Evolutionary conservation across 2,888 invertebrate species (phyloP).

Genomic region (Eupithecia subfuscata): DNA sequence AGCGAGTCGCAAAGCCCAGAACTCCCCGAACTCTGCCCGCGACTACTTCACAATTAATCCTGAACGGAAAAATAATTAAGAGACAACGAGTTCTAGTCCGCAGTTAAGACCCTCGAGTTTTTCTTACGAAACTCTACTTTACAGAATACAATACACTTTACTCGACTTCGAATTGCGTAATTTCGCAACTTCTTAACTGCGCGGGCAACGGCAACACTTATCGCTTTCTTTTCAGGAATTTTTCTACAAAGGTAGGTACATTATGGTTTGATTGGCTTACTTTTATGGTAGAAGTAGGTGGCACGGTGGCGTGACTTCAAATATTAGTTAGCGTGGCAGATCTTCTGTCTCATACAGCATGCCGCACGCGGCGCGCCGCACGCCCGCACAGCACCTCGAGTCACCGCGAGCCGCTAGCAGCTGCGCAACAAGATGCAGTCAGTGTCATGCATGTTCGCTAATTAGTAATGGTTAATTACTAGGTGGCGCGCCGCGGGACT

Average conservation of each 20-base stretch:
- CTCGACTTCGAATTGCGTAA: not conserved
- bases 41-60: slow-evolving; percentile 42
- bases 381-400: no score
- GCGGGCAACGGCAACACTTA: not conserved
- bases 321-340: no score
- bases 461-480: slow-evolving; percentile 1
- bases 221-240: not conserved
- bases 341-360: no score
- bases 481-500: not conserved
- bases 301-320: no score
- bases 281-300: not conserved
- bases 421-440: not conserved
- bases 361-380: no score
- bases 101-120: no score
- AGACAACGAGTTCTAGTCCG: slow-evolving; percentile 29
- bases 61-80: slow-evolving; percentile 45
- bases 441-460: not conserved
- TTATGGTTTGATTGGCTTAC: not conserved
- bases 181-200: not conserved
- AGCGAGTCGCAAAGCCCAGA: no score
- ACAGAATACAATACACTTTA: not conserved
- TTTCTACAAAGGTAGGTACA: not conserved
- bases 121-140: slow-evolving; percentile 10
- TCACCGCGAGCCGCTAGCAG: no score
- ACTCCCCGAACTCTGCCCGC: slow-evolving; percentile 3